Percentiles rank a stretch among this genome's conserved stretches.
These are phyloP conservation scores for Oscheius sp. DNA, from an alignment of 2,888 invertebrate species.

Conservation along the genomic window DNA sequence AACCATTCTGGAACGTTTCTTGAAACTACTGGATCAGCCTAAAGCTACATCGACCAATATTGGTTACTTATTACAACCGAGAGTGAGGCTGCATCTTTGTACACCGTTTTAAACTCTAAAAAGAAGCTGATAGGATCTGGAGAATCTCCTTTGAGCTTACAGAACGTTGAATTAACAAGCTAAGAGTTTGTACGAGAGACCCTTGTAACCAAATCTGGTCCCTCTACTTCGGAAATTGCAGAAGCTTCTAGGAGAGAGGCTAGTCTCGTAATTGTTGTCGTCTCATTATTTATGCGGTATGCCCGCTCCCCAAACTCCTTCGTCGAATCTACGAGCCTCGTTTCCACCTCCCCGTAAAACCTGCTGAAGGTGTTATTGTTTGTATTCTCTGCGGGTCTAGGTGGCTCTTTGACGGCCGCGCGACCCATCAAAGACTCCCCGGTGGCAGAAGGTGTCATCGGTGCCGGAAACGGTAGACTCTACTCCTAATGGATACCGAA, in stretches of 20 bases:
- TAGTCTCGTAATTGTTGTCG: conserved; percentile 28
- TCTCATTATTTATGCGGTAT: conserved; percentile 35
- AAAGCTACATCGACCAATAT: too few species aligned
- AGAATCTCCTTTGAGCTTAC: too few species aligned
- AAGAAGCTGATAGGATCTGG: too few species aligned
- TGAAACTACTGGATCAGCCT: too few species aligned
- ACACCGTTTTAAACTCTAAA: too few species aligned
- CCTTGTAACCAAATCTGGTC: conserved; percentile 3
- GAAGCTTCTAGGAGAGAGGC: background rate
- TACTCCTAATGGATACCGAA: background rate
- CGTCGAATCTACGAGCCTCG: conserved; percentile 16
- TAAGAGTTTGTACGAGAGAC: background rate
- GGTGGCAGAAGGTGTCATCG: conserved; percentile 1
- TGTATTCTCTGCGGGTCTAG: conserved; percentile 1
- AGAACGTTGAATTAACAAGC: too few species aligned
- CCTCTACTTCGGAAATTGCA: conserved; percentile 29
- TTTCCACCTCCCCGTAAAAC: conserved; percentile 3
- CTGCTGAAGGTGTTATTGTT: conserved; percentile 14
- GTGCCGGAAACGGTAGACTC: background rate
- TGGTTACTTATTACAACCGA: too few species aligned
- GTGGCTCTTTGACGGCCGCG: conserved; percentile 7
- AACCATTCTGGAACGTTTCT: too few species aligned
- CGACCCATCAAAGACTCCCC: conserved; percentile 12
- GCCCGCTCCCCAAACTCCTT: conserved; percentile 20
- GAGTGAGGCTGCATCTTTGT: too few species aligned